phyloP scores from a whole-genome alignment of 2,888 invertebrate genomes.

The Chymomyza amoena region DNA sequence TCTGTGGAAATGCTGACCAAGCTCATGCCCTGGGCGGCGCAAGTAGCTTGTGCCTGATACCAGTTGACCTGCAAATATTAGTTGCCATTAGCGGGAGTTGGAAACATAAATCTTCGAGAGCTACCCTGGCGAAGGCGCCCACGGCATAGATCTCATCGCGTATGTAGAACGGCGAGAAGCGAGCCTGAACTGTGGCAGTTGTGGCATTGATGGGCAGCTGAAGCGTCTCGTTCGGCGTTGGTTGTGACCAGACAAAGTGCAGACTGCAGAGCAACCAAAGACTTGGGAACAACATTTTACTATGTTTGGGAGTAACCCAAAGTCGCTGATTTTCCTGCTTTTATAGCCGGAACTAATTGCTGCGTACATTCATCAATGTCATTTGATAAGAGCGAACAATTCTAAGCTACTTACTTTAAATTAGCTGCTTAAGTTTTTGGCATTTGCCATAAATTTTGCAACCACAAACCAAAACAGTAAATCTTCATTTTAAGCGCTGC shows the following conservation, averaged over 20 bases:
- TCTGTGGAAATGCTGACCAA: constrained; percentile 37
- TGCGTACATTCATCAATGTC: constrained; percentile 40
- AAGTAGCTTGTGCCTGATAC: constrained; percentile 43
- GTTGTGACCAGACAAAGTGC: constrained; percentile 8
- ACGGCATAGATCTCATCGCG: constrained; percentile 42
- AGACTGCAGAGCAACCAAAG: constrained; percentile 20
- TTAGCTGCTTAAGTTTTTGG: constrained; percentile 20
- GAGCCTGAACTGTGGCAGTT: not conserved
- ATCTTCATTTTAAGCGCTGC: constrained; percentile 58
- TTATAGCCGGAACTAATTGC: constrained; percentile 39
- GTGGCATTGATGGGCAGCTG: not conserved
- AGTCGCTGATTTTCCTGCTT: constrained; percentile 10
- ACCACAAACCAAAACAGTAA: constrained; percentile 36
- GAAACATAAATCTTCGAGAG: not conserved
- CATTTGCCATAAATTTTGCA: constrained; percentile 46
- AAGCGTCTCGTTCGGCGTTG: not conserved
- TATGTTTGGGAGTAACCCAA: not conserved
- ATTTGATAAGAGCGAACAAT: constrained; percentile 39
- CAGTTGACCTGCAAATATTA: constrained; percentile 36
- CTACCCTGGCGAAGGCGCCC: constrained; percentile 17
- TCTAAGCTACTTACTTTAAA: constrained; percentile 22
- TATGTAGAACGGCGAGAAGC: not conserved
- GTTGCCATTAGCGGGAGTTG: too few relatives aligned
- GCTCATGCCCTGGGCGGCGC: constrained; percentile 32
- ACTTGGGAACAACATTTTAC: constrained; percentile 34